Base-by-base conservation (phyloP, 2,888 invertebrate genomes). In the Byasa hedistus region DNA sequence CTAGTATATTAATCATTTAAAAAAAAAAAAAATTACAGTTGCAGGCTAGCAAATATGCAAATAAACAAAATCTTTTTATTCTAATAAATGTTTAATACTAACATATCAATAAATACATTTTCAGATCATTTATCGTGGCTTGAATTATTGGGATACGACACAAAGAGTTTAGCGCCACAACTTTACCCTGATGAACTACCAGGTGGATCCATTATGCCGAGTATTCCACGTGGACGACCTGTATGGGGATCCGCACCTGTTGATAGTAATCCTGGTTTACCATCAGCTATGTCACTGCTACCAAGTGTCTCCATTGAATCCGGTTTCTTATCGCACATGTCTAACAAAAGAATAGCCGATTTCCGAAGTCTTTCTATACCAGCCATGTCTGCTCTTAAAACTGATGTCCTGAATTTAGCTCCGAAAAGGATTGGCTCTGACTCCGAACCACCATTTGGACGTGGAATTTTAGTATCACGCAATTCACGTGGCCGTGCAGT, bases 401-500 rank as follows among this genome's bases (percentile, higher is more conserved):
- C 95, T 27, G 96, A 96, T 76, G 95, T 95, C 0, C 94, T 96
- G 82, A 94, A 95, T 81, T 90, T 96, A 60, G 93, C 94, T 3
- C 96, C 96, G 0, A 94, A 94, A 71, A 94, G 95, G 74, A 94
- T 96, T 66, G 96, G 96, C 5, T 95, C 96, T 0, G 95, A 96
- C n/a, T 95, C 96, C 0, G 96, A 97, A 80, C 97, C 97, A 48
- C 96, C 97, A 0, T 96, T 98, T 76, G 98, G 98, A 44, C 94
- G 95, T 78, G 96, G 97, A 44, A 97, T 98, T 71, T 93, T 98
- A 3, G 95, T 98, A 1, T 97, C 97, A 0, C 93, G 96, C 63
- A 96, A 96, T 57, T 91, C 93, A 3, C 95, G 96, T 58, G 96
- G 96, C 12, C 94, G 96, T 76, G 96, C 97, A 44, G 95, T 97